Base-by-base conservation (phyloP, 1,140 invertebrate species). In the Coptotermes formosanus region DNA sequence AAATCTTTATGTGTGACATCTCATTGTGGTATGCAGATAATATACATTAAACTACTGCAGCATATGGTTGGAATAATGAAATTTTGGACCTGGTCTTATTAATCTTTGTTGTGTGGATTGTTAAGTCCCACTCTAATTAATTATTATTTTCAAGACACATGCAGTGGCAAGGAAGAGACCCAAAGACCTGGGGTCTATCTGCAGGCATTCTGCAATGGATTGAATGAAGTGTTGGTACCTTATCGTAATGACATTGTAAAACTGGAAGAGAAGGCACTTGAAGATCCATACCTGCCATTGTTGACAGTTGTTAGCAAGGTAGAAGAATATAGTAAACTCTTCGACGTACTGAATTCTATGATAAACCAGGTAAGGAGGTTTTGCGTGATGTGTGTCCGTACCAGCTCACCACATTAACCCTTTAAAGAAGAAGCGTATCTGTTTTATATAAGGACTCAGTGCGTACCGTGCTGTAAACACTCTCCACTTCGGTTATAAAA, bases 121-220 rank as follows among this genome's bases (percentile, higher is more conserved):
- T 64, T 23, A 21, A 64, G 59, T 64, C 8, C 21, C 59, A 25
- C 4, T 25, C 8, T 25, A 64, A 64, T 64, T 7, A 16, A 16
- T 75, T 9, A 25, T n/a, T 75, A 1, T 75, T n/a, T 30, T 75
- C 25, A 9, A 75, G 64, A 21, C 19, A 21, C 3, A 30, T 75
- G n/a, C 25, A 64, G 59, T 25, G 64, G 25, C 25, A 30, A 75
- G n/a, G 64, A 30, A 30, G 25, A 75, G 2, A n/a, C 16, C n/a
- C 8, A 30, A 30, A 75, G n/a, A n/a, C 25, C 12, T 83, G 93
- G 94, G 6, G 88, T 93, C 32, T 95, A 95, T 88, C 88, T 94
- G 38, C 91, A 91, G 88, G 92, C 93, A 69, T 92, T 95, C 86
- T 93, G 93, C 43, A 91, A 93, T 89, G 94, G 94, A 19, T 90